Evolutionary conservation across 1,140 invertebrate genomes (phyloP).

Genomic region (Bombus breviceps): DNA sequence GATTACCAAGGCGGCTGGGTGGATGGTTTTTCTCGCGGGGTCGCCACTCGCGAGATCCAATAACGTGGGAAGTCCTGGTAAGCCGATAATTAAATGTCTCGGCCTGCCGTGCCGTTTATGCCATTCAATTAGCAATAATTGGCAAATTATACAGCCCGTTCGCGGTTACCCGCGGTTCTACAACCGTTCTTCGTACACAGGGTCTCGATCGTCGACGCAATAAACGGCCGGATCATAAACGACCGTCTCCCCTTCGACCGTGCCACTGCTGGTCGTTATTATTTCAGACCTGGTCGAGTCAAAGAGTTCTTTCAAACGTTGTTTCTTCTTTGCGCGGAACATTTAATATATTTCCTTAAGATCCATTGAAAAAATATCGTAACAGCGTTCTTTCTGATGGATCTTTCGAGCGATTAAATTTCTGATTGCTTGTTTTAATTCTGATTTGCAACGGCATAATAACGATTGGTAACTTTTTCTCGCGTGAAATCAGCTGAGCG

Average conservation of each 20-base stretch:
- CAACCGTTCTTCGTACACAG: slow-evolving; percentile 3
- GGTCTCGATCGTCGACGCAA: background rate
- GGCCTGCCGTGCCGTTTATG: slow-evolving; percentile 13
- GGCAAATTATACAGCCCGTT: slow-evolving; percentile 53
- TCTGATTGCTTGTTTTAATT: too few species aligned
- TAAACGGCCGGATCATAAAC: background rate
- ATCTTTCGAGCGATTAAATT: background rate
- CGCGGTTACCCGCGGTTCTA: slow-evolving; percentile 18
- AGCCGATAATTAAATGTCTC: slow-evolving; percentile 56
- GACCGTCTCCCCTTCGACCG: background rate
- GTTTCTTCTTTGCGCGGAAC: too few species aligned
- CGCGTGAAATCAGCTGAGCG: too few species aligned
- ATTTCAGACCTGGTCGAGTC: background rate
- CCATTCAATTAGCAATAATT: slow-evolving; percentile 68
- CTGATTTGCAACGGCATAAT: too few species aligned
- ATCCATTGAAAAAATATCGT: too few species aligned
- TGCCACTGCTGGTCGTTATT: background rate
- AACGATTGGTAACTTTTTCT: too few species aligned
- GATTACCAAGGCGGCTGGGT: slow-evolving; percentile 29
- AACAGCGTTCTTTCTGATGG: too few species aligned
- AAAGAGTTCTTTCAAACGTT: background rate
- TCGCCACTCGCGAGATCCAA: slow-evolving; percentile 36
- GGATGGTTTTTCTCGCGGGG: slow-evolving; percentile 16
- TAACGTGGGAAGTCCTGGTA: slow-evolving; percentile 61
- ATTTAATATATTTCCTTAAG: background rate